phyloP scores from a whole-genome alignment of 37 sponge, comb jelly and placozoan genomes.

The Ephydatia muelleri region DNA sequence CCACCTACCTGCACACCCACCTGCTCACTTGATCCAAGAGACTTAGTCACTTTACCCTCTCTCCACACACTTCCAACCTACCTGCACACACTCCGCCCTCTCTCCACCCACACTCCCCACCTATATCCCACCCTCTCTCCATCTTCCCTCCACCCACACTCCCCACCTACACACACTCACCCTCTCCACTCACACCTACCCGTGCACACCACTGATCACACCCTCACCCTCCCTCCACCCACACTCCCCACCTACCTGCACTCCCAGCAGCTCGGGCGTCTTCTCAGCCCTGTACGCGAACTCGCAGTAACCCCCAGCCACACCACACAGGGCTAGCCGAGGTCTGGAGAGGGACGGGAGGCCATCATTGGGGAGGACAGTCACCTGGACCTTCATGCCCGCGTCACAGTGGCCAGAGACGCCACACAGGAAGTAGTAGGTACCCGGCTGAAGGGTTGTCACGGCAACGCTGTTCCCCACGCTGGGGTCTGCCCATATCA shows the following conservation, averaged over 20 bases:
- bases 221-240: constrained; percentile 21
- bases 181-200: not conserved
- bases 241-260: constrained; percentile 38
- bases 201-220: not conserved
- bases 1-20: no score
- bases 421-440: constrained; percentile 75
- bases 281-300: constrained; percentile 18
- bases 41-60: no score
- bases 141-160: not conserved
- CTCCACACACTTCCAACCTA: no score
- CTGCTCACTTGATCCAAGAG: no score
- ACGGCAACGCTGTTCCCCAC: constrained; percentile 57
- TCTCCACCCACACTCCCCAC: not conserved
- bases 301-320: constrained; percentile 22
- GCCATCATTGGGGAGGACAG: constrained; percentile 19
- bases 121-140: not conserved
- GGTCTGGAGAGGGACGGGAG: constrained; percentile 6
- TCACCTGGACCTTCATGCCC: constrained; percentile 77
- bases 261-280: constrained; percentile 36
- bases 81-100: no score
- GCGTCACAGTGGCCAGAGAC: constrained; percentile 80
- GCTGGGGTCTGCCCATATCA: constrained; percentile 68
- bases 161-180: not conserved
- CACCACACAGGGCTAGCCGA: constrained; percentile 16
- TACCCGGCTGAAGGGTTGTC: constrained; percentile 44